phyloP scores from a whole-genome alignment of 2,888 invertebrate genomes.

The Euplexia lucipara region DNA sequence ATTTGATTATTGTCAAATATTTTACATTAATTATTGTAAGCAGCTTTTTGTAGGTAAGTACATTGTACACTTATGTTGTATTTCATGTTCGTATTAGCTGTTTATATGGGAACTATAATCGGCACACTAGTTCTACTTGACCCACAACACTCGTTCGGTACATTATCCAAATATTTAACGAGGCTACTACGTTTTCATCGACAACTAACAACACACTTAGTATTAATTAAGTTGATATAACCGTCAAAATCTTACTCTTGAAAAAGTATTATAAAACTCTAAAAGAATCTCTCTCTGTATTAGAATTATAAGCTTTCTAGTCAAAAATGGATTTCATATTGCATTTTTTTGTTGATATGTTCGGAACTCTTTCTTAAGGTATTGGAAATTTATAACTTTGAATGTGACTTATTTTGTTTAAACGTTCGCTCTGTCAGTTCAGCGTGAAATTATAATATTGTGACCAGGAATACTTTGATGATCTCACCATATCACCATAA shows the following conservation, averaged over 20 bases:
- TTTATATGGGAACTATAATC: conserved; percentile 55
- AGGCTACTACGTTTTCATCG: conserved; percentile 83
- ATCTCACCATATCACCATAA: conserved; percentile 42
- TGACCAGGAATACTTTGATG: conserved; percentile 31
- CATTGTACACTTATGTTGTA: conserved; percentile 60
- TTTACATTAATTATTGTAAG: conserved; percentile 70
- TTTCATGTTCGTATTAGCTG: conserved; percentile 60
- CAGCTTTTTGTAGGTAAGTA: conserved; percentile 71
- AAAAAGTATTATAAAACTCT: conserved; percentile 87
- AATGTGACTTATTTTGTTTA: conserved; percentile 43
- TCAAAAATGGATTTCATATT: conserved; percentile 87
- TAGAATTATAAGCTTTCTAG: conserved; percentile 88
- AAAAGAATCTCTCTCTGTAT: conserved; percentile 90
- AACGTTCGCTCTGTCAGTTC: conserved; percentile 51
- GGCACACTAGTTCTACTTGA: conserved; percentile 43
- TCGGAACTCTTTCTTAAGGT: conserved; percentile 62
- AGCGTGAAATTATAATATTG: conserved; percentile 23
- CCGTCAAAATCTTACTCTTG: conserved; percentile 76
- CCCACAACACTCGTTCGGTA: conserved; percentile 60
- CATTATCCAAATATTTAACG: conserved; percentile 80
- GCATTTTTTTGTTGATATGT: conserved; percentile 71
- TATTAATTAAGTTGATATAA: conserved; percentile 80
- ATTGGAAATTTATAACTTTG: conserved; percentile 58
- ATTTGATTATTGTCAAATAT: conserved; percentile 73
- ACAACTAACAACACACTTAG: conserved; percentile 79